Conservation (phyloP, 2,797 vertebrate species). For the Kryptopterus vitreolus region DNA sequence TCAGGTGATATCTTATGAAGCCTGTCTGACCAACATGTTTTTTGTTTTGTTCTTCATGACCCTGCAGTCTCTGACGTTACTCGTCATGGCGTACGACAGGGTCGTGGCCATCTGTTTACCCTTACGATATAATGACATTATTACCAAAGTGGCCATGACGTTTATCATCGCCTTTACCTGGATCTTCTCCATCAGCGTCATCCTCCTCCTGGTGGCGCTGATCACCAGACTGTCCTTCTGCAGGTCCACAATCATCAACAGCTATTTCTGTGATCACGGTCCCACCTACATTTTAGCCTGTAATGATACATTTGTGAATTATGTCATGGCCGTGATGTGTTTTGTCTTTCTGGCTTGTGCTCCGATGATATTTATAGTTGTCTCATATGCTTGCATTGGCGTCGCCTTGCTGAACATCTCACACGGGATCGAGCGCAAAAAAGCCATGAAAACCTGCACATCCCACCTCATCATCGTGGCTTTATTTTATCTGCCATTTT, state of each 20-base stretch:
- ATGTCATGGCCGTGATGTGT: background rate
- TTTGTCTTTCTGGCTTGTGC: background rate
- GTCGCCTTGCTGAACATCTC: conserved; percentile 54
- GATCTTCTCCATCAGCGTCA: conserved; percentile 9
- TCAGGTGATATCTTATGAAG: conserved; percentile 46
- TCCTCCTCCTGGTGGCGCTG: conserved; percentile 9
- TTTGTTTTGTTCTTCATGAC: conserved; percentile 45
- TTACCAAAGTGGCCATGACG: conserved; percentile 38
- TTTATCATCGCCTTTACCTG: background rate
- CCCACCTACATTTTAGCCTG: conserved; percentile 39
- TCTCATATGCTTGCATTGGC: conserved; percentile 46
- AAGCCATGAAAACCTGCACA: conserved; percentile 62
- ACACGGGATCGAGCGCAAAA: conserved; percentile 48
- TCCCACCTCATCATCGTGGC: conserved; percentile 65
- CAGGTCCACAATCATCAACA: conserved; percentile 57
- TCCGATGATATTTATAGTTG: conserved; percentile 9
- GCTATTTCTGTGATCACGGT: conserved; percentile 63
- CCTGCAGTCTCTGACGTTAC: conserved; percentile 42
- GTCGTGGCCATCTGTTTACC: conserved; percentile 54
- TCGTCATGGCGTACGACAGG: conserved; percentile 51
- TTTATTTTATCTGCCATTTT: conserved; percentile 59
- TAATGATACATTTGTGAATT: conserved; percentile 5
- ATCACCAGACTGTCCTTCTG: conserved; percentile 66
- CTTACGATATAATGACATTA: conserved; percentile 38
- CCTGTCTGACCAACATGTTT: conserved; percentile 47